These are phyloP conservation scores for Mechanitis messenoides DNA, from an alignment of 2,888 invertebrate genomes.

Conservation along the genomic window DNA sequence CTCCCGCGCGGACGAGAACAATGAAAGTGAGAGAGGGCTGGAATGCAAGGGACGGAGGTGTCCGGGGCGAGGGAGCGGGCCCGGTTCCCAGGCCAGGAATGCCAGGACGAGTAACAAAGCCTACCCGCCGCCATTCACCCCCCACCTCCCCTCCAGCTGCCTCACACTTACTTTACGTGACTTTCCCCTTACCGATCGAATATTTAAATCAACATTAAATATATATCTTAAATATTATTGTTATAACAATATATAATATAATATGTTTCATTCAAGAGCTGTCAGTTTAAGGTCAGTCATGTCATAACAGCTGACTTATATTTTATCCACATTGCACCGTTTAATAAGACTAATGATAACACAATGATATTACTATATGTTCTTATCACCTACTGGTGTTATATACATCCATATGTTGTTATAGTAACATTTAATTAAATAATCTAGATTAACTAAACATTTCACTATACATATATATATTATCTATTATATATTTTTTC, in stretches of 20 bases:
- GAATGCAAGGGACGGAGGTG: conserved; percentile 54
- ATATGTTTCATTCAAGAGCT: conserved; percentile 52
- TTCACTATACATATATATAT: too few relatives aligned
- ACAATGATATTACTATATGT: conserved; percentile 22
- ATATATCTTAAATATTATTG: background rate
- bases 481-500: too few relatives aligned
- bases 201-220: conserved; percentile 8
- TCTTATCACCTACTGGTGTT: conserved; percentile 8
- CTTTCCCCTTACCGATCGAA: conserved; percentile 53
- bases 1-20: conserved; percentile 73
- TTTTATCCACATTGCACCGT: conserved; percentile 28
- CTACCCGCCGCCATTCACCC: conserved; percentile 72
- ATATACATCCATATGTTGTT: too few relatives aligned
- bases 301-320: conserved; percentile 48
- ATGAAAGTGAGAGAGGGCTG: conserved; percentile 75
- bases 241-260: background rate
- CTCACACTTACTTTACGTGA: conserved; percentile 68
- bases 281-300: conserved; percentile 52
- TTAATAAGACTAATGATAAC: conserved; percentile 18
- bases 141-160: conserved; percentile 48
- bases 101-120: conserved; percentile 74
- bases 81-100: conserved; percentile 76
- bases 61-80: conserved; percentile 44
- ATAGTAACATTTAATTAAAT: too few relatives aligned
- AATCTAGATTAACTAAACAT: too few relatives aligned